Conservation (phyloP, 2,113 vertebrate genomes). For the Chlamydotis undulata region DNA sequence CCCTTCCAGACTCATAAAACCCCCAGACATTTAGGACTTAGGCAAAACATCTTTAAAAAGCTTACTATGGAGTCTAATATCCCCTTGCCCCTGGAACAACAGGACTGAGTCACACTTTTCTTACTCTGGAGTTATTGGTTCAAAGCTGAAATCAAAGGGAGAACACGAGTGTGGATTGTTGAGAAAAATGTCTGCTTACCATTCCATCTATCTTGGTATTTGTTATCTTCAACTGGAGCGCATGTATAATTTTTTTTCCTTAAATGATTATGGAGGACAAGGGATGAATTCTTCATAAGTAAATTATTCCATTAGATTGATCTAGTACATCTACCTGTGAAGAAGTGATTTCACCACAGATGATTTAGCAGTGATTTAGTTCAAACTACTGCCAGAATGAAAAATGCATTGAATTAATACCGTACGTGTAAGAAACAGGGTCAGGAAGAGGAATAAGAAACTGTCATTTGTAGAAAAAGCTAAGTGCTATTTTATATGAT, state of each 20-base stretch:
- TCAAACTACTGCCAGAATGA: conserved; percentile 38
- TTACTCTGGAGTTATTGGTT: not conserved
- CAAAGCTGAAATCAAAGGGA: not conserved
- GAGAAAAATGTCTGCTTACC: not conserved
- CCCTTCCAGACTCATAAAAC: not conserved
- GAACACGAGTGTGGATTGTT: not conserved
- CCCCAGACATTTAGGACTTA: not conserved
- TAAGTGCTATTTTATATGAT: not conserved
- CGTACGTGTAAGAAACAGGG: not conserved
- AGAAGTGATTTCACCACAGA: not conserved
- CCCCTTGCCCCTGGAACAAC: not conserved
- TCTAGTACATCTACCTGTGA: not conserved
- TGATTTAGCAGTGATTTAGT: conserved; percentile 10
- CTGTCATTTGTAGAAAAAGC: not conserved
- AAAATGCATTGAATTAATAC: conserved; percentile 23
- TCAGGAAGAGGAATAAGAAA: not conserved
- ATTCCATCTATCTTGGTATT: not conserved
- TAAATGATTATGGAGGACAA: not conserved
- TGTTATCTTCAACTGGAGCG: not conserved
- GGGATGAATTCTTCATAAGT: not conserved
- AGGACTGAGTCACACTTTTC: not conserved
- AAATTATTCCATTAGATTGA: conserved; percentile 1
- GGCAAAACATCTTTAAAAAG: not conserved
- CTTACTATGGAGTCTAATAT: not conserved
- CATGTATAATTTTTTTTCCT: not conserved